Evolutionary conservation across 2,888 invertebrate species (phyloP), one percentile per base, ranked within the genome.

Genomic region (Apotomis turbidana): DNA sequence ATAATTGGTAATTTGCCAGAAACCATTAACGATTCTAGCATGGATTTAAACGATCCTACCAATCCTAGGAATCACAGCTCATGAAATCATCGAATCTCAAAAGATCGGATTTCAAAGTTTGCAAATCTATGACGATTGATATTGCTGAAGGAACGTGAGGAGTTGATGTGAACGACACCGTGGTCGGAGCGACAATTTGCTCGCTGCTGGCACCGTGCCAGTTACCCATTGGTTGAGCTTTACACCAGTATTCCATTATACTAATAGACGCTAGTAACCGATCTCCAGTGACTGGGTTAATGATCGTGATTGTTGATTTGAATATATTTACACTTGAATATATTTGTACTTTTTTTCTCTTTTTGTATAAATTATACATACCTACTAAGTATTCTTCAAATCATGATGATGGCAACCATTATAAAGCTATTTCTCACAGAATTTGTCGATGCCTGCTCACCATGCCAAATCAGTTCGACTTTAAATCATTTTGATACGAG

Each of bases 161-260:
- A 60, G 60, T 54, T 27, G 36, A 61, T 67, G 62, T 66, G 68
- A 69, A 57, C 57, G 71, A 64, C 72, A 61, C 70, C 74, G 62
- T 59, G 68, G 74, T 74, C 74, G 76, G 73, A 69, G 75, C 74
- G 76, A 68, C 75, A 71, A 78, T 73, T 74, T 75, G 76, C 74
- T 62, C 57, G 76, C 81, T 78, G 80, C 80, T 88, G 89, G 88
- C 88, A 79, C 71, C 63, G 68, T 76, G 88, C 88, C 88, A 87
- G 85, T 80, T 81, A 81, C 75, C 82, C 83, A 86, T 88, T 88
- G 86, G 88, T 87, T 85, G 82, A 82, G 83, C 83, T 83, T 82
- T 84, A 88, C 88, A 89, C 82, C 81, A 84, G 84, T 84, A 88
- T 87, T 85, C 89, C 87, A 90, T 90, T 90, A 90, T 86, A 81